A percentile compares a stretch with the other conserved stretches of the same genome.
phyloP scores from a whole-genome alignment of 1,140 invertebrate genomes.

The Cylas formicarius region DNA sequence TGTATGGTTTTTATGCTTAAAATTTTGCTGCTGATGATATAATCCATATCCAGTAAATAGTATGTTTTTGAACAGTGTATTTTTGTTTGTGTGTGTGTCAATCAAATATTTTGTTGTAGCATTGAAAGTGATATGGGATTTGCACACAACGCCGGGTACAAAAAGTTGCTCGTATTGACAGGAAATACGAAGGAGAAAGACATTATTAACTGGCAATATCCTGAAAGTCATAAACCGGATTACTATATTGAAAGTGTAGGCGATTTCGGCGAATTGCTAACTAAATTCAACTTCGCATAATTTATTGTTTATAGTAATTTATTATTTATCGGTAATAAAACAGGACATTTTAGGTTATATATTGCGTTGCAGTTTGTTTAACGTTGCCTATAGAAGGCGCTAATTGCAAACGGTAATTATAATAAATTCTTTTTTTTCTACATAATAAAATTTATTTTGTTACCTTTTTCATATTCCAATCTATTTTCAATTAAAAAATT shows the following conservation, averaged over 20 bases:
- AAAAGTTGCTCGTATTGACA: constrained; percentile 31
- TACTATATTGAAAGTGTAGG: constrained; percentile 30
- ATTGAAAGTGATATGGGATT: constrained; percentile 30
- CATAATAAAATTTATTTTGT: no score
- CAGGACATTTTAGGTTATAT: no score
- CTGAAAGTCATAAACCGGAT: constrained; percentile 20
- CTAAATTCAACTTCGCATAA: no score
- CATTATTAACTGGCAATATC: constrained; percentile 19
- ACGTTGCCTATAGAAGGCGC: no score
- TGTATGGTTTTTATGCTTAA: background rate
- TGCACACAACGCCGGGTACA: constrained; percentile 25
- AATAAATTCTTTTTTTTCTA: no score
- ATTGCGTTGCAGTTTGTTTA: no score
- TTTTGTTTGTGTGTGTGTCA: constrained; percentile 2
- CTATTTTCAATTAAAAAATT: no score
- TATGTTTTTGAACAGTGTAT: background rate
- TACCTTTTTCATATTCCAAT: no score
- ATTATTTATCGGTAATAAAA: no score
- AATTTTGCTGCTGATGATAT: background rate
- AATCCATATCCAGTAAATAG: background rate
- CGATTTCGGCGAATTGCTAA: constrained; percentile 13
- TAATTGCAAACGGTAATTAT: no score
- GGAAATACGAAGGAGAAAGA: constrained; percentile 26
- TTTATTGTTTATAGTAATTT: no score
- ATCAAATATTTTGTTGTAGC: constrained; percentile 20